Evolutionary conservation across 2,113 vertebrate species (phyloP).

Genomic region (Rhegmatorhina hoffmannsi): DNA sequence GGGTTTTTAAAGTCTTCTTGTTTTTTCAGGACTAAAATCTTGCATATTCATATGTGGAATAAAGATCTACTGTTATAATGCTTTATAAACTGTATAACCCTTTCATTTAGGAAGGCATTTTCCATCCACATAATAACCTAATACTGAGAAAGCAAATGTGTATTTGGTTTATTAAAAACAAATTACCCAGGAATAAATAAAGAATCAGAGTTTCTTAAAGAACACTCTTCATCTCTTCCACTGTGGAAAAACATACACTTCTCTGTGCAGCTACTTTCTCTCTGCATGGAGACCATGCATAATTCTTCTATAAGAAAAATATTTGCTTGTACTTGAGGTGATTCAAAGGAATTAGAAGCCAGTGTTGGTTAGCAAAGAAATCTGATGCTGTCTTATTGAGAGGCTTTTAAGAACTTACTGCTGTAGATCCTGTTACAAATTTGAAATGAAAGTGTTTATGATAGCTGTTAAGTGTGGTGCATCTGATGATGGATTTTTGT

Average conservation of each 20-base stretch:
- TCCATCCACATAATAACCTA: conserved; percentile 12
- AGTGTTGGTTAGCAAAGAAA: neutral
- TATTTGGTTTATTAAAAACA: conserved; percentile 35
- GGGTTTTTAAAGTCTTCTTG: neutral
- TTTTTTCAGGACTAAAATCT: neutral
- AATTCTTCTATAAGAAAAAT: conserved; percentile 13
- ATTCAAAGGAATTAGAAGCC: neutral
- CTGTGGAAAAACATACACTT: neutral
- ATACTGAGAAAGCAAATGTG: neutral
- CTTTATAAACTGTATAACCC: neutral
- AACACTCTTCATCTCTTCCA: neutral
- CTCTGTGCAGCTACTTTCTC: neutral
- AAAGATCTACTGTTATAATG: conserved; percentile 28
- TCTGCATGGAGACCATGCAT: neutral
- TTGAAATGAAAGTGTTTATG: neutral
- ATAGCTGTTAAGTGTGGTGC: neutral
- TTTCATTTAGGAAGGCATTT: conserved; percentile 35
- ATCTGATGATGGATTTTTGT: neutral
- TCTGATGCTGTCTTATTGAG: neutral
- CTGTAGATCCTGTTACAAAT: neutral
- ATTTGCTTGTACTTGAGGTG: neutral
- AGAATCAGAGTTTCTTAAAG: conserved; percentile 13
- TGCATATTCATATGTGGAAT: neutral
- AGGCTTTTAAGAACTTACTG: neutral
- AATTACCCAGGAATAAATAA: neutral